Evolutionary conservation across 2,113 vertebrate genomes (phyloP).

Genomic region (Phoenicopterus ruber): DNA sequence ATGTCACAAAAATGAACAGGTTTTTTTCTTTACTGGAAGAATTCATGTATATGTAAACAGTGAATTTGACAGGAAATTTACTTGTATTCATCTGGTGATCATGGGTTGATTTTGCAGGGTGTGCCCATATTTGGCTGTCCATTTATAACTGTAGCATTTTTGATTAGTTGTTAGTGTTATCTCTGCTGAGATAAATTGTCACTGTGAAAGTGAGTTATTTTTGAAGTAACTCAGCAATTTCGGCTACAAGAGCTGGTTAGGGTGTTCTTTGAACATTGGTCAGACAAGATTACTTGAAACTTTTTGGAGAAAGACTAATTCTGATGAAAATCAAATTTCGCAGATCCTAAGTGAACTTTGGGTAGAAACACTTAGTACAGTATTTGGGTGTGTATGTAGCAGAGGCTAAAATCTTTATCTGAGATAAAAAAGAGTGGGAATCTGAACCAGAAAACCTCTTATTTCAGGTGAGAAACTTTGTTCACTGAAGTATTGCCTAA

Average conservation of each 20-base stretch:
- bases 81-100: not conserved
- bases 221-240: not conserved
- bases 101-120: not conserved
- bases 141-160: not conserved
- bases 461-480: not conserved
- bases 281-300: not conserved
- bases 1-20: not conserved
- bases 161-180: not conserved
- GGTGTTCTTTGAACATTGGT: not conserved
- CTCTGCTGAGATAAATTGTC: not conserved
- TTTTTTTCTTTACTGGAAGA: not conserved
- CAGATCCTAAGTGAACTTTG: not conserved
- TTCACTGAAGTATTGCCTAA: not conserved
- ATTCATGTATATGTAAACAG: not conserved
- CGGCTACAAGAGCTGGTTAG: not conserved
- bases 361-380: not conserved
- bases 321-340: not conserved
- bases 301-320: not conserved
- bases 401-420: not conserved
- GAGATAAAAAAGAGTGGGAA: not conserved
- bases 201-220: not conserved
- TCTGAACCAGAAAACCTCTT: not conserved
- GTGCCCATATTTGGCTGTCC: not conserved
- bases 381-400: not conserved
- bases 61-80: not conserved